A percentile compares a stretch with the other conserved stretches of the same genome.
Conservation (phyloP, 2,113 vertebrate genomes). For the Lathamus discolor region DNA sequence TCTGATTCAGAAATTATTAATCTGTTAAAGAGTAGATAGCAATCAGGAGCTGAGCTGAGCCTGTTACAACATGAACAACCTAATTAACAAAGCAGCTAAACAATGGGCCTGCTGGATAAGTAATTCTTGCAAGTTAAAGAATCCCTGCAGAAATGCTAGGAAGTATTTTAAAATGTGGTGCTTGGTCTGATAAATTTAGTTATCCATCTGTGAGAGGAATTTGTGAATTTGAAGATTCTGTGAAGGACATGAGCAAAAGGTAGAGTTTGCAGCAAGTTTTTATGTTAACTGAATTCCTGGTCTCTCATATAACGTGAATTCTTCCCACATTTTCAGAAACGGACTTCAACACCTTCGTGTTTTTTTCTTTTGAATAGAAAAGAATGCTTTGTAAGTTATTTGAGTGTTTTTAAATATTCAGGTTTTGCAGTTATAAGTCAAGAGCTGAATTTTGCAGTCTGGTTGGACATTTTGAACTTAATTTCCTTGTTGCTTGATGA, state of each 20-base stretch:
- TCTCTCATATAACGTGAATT: neutral
- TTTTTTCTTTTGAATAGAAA: neutral
- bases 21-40: neutral
- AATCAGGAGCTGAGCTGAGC: neutral
- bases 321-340: neutral
- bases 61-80: neutral
- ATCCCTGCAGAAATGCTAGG: neutral
- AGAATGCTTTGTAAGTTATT: neutral
- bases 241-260: neutral
- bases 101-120: neutral
- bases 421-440: neutral
- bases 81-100: neutral
- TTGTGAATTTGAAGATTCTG: neutral
- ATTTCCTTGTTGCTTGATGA: neutral
- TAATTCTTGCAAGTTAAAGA: neutral
- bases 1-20: conserved; percentile 53
- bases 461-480: neutral
- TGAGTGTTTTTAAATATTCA: neutral
- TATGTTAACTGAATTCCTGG: neutral
- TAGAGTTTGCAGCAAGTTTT: neutral
- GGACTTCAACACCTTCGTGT: neutral
- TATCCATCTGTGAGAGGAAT: neutral
- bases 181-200: neutral
- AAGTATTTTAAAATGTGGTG: neutral
- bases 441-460: neutral